phyloP scores from a whole-genome alignment of 2,888 invertebrate genomes.

The Caenorhabditis japonica region DNA sequence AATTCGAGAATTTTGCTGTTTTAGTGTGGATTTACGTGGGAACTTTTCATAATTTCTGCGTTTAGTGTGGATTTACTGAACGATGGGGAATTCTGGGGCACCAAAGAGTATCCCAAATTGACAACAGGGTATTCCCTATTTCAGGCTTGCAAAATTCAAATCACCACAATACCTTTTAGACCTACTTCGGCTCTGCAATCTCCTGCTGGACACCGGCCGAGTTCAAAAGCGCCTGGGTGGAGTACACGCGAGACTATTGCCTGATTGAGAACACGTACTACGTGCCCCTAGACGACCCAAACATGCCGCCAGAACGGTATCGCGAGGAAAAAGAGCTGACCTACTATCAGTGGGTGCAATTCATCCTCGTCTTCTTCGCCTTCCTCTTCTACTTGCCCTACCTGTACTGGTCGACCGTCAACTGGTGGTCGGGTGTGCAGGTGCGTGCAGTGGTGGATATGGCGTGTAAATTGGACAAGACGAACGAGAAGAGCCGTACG shows the following conservation, averaged over 20 bases:
- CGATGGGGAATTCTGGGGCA: too few species aligned
- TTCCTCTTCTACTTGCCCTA: slow-evolving; percentile 75
- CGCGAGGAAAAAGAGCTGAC: slow-evolving; percentile 66
- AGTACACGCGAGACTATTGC: slow-evolving; percentile 80
- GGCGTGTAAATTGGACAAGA: slow-evolving; percentile 37
- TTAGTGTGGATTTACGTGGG: too few species aligned
- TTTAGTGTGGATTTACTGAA: too few species aligned
- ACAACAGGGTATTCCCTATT: too few species aligned
- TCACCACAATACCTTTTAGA: slow-evolving; percentile 10
- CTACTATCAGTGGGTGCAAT: slow-evolving; percentile 77
- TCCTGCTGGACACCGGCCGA: slow-evolving; percentile 76
- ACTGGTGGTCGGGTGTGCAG: slow-evolving; percentile 70
- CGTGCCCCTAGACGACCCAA: slow-evolving; percentile 66
- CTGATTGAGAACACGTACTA: slow-evolving; percentile 80
- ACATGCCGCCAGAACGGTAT: slow-evolving; percentile 53
- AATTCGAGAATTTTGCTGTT: too few species aligned
- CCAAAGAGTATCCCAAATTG: too few species aligned
- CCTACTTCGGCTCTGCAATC: slow-evolving; percentile 69
- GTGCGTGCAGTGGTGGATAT: slow-evolving; percentile 49
- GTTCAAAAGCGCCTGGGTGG: slow-evolving; percentile 78
- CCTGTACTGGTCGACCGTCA: slow-evolving; percentile 75
- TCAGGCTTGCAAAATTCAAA: not conserved
- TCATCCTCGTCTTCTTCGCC: slow-evolving; percentile 75
- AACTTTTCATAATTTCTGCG: too few species aligned
- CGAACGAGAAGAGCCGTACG: slow-evolving; percentile 16